These are phyloP conservation scores for Siniperca knerii DNA, from an alignment of 2,113 vertebrate genomes.

Conservation along the genomic window DNA sequence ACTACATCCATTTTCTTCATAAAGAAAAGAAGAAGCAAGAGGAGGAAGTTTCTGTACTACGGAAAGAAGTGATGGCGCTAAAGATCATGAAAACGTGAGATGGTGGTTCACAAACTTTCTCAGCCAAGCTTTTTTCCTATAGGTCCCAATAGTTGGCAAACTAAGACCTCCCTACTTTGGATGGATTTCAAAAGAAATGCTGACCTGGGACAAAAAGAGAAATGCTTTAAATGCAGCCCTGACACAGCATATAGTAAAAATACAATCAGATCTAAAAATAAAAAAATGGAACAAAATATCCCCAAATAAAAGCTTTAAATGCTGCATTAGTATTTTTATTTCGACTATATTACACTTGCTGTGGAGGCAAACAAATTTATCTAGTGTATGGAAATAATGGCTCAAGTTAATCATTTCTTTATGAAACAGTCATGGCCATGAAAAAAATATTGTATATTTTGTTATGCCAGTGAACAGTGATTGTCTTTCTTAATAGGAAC, in stretches of 20 bases:
- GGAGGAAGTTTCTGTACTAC: constrained; percentile 93
- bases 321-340: neutral
- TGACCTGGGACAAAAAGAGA: neutral
- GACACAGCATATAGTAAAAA: neutral
- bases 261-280: neutral
- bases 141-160: neutral
- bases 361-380: neutral
- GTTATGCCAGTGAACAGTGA: neutral
- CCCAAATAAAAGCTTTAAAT: neutral
- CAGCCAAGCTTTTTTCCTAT: neutral
- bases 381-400: neutral
- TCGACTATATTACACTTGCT: no score
- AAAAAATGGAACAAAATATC: neutral
- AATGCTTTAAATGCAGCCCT: neutral
- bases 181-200: constrained; percentile 20
- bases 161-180: neutral
- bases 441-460: neutral
- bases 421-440: neutral
- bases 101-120: neutral
- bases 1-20: constrained; percentile 99
- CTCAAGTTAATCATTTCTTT: neutral
- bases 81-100: constrained; percentile 99
- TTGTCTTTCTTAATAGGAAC: constrained; percentile 84
- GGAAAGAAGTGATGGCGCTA: constrained; percentile 96
- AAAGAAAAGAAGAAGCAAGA: constrained; percentile 99